A percentile compares a stretch with the other conserved stretches of the same genome.
phyloP scores from a whole-genome alignment of 1,140 invertebrate species.

The Heliconius hermathena region DNA sequence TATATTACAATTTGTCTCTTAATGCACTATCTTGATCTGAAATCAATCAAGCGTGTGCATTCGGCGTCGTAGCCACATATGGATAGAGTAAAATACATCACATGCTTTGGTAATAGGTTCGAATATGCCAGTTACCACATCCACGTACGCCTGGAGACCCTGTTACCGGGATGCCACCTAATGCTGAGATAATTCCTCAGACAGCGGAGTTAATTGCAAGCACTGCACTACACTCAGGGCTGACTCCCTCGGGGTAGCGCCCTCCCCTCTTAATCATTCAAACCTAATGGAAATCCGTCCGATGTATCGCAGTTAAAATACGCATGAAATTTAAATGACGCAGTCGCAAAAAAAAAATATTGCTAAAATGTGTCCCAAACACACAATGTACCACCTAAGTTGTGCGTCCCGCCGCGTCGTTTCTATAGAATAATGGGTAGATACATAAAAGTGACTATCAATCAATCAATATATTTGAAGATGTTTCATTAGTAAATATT shows the following conservation, averaged over 20 bases:
- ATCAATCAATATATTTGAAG: slow-evolving; percentile 77
- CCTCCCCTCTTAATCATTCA: slow-evolving; percentile 74
- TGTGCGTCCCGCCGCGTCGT: slow-evolving; percentile 62
- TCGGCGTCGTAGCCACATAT: not conserved
- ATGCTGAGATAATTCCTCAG: slow-evolving; percentile 71
- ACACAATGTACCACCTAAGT: slow-evolving; percentile 76
- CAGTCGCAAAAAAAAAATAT: slow-evolving; percentile 61
- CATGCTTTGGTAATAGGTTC: not conserved
- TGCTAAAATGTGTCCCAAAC: slow-evolving; percentile 44
- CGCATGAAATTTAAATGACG: slow-evolving; percentile 77
- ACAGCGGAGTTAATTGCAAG: slow-evolving; percentile 77
- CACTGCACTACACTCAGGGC: slow-evolving; percentile 62
- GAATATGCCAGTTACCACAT: not conserved
- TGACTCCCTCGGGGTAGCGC: slow-evolving; percentile 53
- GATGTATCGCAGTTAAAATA: slow-evolving; percentile 64
- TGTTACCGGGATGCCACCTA: slow-evolving; percentile 52
- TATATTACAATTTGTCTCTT: slow-evolving; percentile 39
- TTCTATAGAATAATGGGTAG: slow-evolving; percentile 72
- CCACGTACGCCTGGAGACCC: slow-evolving; percentile 31
- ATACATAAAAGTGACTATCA: slow-evolving; percentile 65
- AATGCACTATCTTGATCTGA: slow-evolving; percentile 34
- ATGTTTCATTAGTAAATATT: slow-evolving; percentile 81
- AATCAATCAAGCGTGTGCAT: slow-evolving; percentile 40
- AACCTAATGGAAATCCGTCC: slow-evolving; percentile 72
- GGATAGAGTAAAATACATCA: not conserved